Conservation (phyloP, 1,140 invertebrate genomes). For the Macrosteles quadrilineatus region DNA sequence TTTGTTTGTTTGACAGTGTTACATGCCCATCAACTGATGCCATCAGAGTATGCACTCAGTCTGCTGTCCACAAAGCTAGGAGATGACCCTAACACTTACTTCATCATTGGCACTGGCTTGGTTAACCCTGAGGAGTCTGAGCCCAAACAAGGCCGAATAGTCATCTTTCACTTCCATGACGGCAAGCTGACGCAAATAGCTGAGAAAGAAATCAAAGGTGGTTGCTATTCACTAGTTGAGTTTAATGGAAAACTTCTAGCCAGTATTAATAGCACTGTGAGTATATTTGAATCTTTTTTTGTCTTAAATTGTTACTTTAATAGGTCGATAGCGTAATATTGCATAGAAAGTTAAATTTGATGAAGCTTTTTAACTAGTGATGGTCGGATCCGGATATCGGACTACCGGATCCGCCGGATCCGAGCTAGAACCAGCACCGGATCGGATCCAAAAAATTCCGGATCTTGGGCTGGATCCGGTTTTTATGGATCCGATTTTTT, state of each 20-base stretch:
- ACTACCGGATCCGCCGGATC: too few relatives aligned
- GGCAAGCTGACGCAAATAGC: constrained; percentile 87
- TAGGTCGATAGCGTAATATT: not conserved
- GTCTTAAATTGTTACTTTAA: constrained; percentile 26
- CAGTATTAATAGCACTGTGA: constrained; percentile 93
- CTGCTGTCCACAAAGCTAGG: constrained; percentile 88
- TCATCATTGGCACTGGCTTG: constrained; percentile 91
- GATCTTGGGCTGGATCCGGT: too few relatives aligned
- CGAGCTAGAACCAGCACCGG: too few relatives aligned
- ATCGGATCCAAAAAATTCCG: too few relatives aligned
- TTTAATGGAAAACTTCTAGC: constrained; percentile 96
- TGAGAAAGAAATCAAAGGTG: constrained; percentile 96
- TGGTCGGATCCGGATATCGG: too few relatives aligned
- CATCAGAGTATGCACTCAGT: constrained; percentile 86
- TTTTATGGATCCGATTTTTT: too few relatives aligned
- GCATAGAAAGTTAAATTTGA: too few relatives aligned
- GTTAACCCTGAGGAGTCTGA: constrained; percentile 95
- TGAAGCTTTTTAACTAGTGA: too few relatives aligned
- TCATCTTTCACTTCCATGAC: constrained; percentile 91
- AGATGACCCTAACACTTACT: constrained; percentile 91
- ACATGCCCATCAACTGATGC: constrained; percentile 90
- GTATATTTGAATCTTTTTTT: constrained; percentile 42
- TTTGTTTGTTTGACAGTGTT: constrained; percentile 68
- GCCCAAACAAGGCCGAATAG: constrained; percentile 84
- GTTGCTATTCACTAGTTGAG: constrained; percentile 87